These are phyloP conservation scores for Gnathonemus echidnorhynchus DNA, from an alignment of 2,113 vertebrate genomes.

Conservation along the genomic window DNA sequence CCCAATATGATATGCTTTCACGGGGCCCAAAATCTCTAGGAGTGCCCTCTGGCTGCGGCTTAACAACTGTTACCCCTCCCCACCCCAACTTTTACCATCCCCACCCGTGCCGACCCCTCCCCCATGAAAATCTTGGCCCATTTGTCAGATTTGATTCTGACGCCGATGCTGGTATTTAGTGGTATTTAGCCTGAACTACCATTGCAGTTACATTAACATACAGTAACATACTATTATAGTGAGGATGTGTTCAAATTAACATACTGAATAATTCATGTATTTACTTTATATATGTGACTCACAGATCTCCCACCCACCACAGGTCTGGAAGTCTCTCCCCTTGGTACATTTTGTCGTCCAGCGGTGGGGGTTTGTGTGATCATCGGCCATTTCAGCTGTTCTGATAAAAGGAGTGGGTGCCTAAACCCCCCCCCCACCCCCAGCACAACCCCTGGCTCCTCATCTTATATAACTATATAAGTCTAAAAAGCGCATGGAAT, in stretches of 20 bases:
- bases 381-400: neutral
- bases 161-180: neutral
- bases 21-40: neutral
- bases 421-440: neutral
- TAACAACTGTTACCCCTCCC: neutral
- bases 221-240: neutral
- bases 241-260: neutral
- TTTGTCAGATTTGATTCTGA: neutral
- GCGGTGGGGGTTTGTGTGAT: neutral
- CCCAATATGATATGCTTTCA: neutral
- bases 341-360: neutral
- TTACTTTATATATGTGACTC: neutral
- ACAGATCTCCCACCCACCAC: neutral
- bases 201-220: neutral
- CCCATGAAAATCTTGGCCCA: neutral
- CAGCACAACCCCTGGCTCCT: neutral
- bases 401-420: neutral
- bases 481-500: neutral
- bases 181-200: neutral
- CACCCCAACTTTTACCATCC: neutral
- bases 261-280: neutral
- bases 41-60: neutral
- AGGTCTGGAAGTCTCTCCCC: neutral
- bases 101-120: too few species aligned
- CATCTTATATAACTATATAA: neutral